Evolutionary conservation across 2,888 invertebrate genomes (phyloP), one percentile per base, ranked within the genome.

Genomic region (Miltochrista miniata): DNA sequence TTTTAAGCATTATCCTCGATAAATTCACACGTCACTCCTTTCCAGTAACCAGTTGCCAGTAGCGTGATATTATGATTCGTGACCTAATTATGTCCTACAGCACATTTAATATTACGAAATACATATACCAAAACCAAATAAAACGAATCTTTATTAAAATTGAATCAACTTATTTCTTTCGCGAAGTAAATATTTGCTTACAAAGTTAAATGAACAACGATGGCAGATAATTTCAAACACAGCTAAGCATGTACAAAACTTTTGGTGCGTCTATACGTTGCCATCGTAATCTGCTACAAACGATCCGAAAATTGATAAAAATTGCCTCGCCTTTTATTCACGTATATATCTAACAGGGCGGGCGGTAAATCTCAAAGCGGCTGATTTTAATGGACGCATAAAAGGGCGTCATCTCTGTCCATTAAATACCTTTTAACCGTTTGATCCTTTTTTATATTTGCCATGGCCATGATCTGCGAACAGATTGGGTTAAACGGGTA

Each of bases 341-440:
- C 68, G 76, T 79, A 79, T 74, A 70, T 79, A 78, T 81, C 75
- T 74, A 83, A 79, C 75, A 71, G 78, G 71, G 70, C 67, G 70
- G 63, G 76, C 79, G 79, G 81, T 84, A 83, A 86, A 85, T 83
- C 85, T 90, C 85, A 85, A 87, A 89, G 87, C 90, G 86, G 66
- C 74, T 74, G 74, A 80, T 86, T 87, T 87, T 88, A 91, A 90
- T 89, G 90, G 90, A 85, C 76, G 81, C 76, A 83, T 85, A 90
- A 91, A 90, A 85, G 87, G 88, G 82, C 83, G 83, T 82, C 86
- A 87, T 86, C 81, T 81, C 83, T 84, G 83, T 89, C 88, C 90
- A 90, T 90, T 90, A 90, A 88, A 90, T 90, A 90, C 86, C 85
- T 89, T 90, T 88, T 87, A 90, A 90, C 86, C 85, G 90, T 90